Evolutionary conservation across 2,888 invertebrate genomes (phyloP).

Genomic region (Drosophila mercatorum): DNA sequence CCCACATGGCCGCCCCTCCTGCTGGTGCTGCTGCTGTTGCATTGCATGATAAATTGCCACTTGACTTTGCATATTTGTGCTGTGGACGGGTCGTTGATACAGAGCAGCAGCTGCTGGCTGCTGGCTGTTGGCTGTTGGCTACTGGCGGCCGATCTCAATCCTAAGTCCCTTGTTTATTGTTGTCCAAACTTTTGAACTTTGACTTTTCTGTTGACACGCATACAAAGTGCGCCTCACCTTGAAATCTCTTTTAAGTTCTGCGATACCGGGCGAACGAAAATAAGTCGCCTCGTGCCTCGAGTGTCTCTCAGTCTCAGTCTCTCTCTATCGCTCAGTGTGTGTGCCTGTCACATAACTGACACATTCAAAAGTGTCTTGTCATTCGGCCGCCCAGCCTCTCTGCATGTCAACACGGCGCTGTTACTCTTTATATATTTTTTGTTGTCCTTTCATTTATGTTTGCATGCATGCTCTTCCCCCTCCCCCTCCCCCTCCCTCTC

Average conservation of each 20-base stretch:
- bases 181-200: conserved; percentile 72
- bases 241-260: conserved; percentile 67
- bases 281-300: conserved; percentile 28
- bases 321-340: neutral
- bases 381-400: conserved; percentile 29
- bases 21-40: conserved; percentile 41
- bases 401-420: conserved; percentile 51
- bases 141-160: conserved; percentile 21
- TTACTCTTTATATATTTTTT: conserved; percentile 37
- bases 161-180: conserved; percentile 47
- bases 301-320: conserved; percentile 1
- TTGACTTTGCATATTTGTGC: conserved; percentile 78
- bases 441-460: conserved; percentile 65
- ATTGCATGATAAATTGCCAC: conserved; percentile 78
- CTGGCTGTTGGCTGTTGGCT: conserved; percentile 10
- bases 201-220: conserved; percentile 49
- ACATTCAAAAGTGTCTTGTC: conserved; percentile 75
- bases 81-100: conserved; percentile 43
- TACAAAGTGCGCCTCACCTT: conserved; percentile 50
- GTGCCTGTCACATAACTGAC: conserved; percentile 53
- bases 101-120: conserved; percentile 18
- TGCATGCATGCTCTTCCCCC: conserved; percentile 60
- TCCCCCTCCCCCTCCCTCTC: neutral
- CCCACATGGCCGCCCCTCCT: conserved; percentile 43
- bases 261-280: conserved; percentile 26